A percentile compares a stretch with the other conserved stretches of the same genome.
Evolutionary conservation across 2,113 vertebrate genomes (phyloP).

Genomic region (Pantherophis guttatus): DNA sequence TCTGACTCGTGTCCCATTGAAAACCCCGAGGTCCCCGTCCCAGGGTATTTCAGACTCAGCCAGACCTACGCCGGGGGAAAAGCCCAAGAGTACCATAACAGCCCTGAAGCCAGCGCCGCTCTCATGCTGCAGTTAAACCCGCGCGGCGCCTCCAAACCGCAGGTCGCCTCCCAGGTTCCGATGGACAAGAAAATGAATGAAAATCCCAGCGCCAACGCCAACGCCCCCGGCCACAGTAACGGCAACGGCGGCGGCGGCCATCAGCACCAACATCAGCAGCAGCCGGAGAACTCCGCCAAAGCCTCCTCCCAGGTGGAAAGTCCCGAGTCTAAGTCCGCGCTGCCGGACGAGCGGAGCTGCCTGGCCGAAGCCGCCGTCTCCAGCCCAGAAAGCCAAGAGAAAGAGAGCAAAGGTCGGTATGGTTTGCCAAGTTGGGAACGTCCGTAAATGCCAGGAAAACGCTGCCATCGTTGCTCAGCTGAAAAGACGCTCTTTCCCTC

Average conservation of each 20-base stretch:
- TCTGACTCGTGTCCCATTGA: slow-evolving; percentile 89
- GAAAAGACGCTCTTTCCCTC: slow-evolving; percentile 58
- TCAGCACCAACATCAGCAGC: background rate
- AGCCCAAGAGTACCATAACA: slow-evolving; percentile 92
- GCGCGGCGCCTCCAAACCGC: slow-evolving; percentile 88
- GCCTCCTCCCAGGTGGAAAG: slow-evolving; percentile 82
- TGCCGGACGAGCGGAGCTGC: slow-evolving; percentile 85
- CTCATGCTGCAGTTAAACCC: slow-evolving; percentile 91
- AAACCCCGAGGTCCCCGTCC: slow-evolving; percentile 95
- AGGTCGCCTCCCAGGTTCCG: slow-evolving; percentile 83
- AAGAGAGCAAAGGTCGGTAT: slow-evolving; percentile 98
- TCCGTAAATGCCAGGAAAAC: slow-evolving; percentile 78
- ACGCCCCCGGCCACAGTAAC: background rate
- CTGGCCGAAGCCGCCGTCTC: slow-evolving; percentile 85
- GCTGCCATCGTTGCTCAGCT: slow-evolving; percentile 86
- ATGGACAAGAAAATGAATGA: slow-evolving; percentile 89
- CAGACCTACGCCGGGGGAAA: slow-evolving; percentile 96
- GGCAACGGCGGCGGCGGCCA: background rate
- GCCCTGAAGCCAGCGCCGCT: slow-evolving; percentile 86
- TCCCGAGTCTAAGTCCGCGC: slow-evolving; percentile 82
- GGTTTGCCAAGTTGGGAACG: slow-evolving; percentile 73
- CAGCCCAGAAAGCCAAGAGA: slow-evolving; percentile 91
- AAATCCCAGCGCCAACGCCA: slow-evolving; percentile 50
- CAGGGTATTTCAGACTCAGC: slow-evolving; percentile 98
- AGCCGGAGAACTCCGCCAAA: slow-evolving; percentile 75